Evolutionary conservation across 2,113 vertebrate genomes (phyloP).

Genomic region (Promerops cafer): DNA sequence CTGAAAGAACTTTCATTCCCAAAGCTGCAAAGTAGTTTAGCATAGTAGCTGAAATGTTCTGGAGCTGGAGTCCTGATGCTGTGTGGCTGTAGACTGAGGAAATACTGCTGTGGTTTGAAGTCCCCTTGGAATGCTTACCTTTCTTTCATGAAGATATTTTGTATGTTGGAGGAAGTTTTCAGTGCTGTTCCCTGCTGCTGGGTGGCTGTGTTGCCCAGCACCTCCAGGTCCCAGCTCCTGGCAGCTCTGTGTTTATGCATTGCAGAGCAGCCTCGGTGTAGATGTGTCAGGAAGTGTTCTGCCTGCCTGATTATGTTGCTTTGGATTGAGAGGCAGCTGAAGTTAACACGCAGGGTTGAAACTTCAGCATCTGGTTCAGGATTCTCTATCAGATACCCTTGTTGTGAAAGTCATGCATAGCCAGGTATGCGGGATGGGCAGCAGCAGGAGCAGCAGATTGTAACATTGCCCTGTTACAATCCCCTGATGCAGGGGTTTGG

Average conservation of each 20-base stretch:
- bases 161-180: background rate
- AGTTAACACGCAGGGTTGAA: background rate
- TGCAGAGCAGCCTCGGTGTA: background rate
- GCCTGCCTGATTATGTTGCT: background rate
- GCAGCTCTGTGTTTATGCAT: background rate
- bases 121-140: background rate
- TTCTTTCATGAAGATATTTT: background rate
- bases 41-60: background rate
- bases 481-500: background rate
- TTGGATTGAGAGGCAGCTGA: background rate
- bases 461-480: background rate
- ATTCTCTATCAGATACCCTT: background rate
- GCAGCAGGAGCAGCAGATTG: background rate
- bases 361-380: background rate
- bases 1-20: background rate
- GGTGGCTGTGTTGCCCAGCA: background rate
- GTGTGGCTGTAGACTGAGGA: background rate
- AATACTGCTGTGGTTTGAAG: background rate
- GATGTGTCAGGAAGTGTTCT: background rate
- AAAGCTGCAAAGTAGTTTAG: background rate
- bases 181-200: background rate
- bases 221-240: background rate
- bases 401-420: background rate
- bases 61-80: background rate
- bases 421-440: accelerated